Percentiles rank a stretch among this genome's conserved stretches.
These are phyloP conservation scores for Merops nubicus DNA, from an alignment of 2,113 vertebrate genomes.

Conservation along the genomic window DNA sequence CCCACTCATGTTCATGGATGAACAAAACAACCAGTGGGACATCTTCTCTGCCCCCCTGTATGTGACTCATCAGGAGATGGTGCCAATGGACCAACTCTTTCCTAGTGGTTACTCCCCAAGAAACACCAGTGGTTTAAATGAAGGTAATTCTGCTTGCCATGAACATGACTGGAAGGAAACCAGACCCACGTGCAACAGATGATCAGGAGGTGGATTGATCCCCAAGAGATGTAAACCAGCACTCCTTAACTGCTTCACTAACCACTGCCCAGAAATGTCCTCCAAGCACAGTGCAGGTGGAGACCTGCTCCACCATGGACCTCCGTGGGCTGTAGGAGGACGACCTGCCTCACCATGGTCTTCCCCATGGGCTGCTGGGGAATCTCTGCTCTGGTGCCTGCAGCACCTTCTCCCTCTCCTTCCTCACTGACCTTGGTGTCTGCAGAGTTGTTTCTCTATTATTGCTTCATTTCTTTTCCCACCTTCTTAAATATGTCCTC, in stretches of 20 bases:
- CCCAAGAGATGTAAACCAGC: background rate
- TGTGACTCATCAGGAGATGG: background rate
- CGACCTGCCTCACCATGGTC: background rate
- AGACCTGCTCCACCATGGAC: background rate
- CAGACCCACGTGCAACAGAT: background rate
- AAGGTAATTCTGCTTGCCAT: background rate
- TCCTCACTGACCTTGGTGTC: background rate
- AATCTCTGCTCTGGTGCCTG: background rate
- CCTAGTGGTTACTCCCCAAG: background rate
- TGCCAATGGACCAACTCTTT: background rate
- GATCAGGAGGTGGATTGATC: background rate
- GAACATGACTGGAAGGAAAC: background rate
- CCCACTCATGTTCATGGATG: background rate
- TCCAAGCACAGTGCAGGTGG: background rate
- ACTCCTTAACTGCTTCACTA: background rate
- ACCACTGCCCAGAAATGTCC: background rate
- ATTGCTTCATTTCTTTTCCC: background rate
- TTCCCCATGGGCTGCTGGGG: background rate
- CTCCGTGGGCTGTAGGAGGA: background rate
- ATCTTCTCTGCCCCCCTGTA: background rate
- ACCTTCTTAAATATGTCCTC: background rate
- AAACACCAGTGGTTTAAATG: background rate
- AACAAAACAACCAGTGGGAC: background rate
- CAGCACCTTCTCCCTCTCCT: background rate
- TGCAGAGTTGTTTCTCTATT: background rate